A percentile compares a stretch with the other conserved stretches of the same genome.
Conservation (phyloP, 2,113 vertebrate genomes). For the Megaceryle maxima region DNA sequence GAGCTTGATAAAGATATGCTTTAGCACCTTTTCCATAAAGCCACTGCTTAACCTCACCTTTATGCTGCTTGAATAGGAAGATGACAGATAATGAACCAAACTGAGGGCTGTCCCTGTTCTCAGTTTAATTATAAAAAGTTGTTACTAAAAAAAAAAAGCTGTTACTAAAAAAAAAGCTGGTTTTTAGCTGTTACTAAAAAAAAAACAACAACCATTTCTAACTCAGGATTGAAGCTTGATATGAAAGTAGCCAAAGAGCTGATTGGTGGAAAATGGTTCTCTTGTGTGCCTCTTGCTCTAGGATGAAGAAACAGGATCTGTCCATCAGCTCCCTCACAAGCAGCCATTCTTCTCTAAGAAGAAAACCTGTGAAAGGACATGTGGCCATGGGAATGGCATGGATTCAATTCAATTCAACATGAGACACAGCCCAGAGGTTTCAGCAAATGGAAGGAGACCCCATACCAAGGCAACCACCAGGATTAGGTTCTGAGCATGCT, state of each 20-base stretch:
- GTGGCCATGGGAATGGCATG: not conserved
- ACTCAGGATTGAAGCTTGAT: not conserved
- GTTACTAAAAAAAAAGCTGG: too few relatives aligned
- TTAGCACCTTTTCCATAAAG: not conserved
- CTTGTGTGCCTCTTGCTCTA: not conserved
- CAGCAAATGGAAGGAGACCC: not conserved
- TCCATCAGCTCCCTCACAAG: not conserved
- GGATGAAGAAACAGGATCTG: not conserved
- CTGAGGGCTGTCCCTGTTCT: not conserved
- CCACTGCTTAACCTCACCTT: not conserved
- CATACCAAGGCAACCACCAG: rapidly evolving
- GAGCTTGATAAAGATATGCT: not conserved
- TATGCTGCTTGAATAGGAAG: not conserved
- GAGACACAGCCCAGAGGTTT: not conserved
- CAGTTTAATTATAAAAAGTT: not conserved
- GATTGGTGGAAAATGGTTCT: not conserved
- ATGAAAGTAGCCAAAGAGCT: not conserved
- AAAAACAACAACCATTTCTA: not conserved
- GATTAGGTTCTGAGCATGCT: not conserved
- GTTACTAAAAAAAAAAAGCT: too few relatives aligned
- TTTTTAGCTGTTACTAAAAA: too few relatives aligned
- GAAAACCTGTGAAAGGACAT: not conserved
- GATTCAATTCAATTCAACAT: not conserved
- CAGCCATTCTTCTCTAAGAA: not conserved
- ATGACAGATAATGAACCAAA: not conserved